phyloP scores from a whole-genome alignment of 2,797 vertebrate genomes.

The Pangasius djambal region DNA sequence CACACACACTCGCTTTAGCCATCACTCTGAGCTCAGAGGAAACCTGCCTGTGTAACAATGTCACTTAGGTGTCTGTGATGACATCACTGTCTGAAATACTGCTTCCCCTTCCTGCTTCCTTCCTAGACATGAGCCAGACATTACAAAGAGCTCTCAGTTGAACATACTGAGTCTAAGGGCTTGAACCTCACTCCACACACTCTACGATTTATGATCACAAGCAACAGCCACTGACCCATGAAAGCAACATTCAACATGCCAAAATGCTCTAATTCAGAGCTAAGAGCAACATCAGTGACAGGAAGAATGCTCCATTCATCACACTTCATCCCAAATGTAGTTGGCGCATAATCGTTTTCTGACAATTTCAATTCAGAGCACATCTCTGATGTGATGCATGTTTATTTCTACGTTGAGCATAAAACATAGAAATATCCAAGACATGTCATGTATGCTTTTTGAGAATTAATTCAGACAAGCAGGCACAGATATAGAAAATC shows the following conservation, averaged over 20 bases:
- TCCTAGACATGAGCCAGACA: conserved; percentile 18
- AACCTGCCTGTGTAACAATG: conserved; percentile 34
- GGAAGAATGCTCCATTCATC: conserved; percentile 9
- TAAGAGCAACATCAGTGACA: background rate
- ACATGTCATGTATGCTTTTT: conserved; percentile 13
- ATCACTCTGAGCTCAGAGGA: conserved; percentile 12
- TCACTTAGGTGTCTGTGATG: conserved; percentile 39
- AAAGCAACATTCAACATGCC: conserved; percentile 8
- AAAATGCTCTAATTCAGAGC: conserved; percentile 24
- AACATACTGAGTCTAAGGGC: background rate
- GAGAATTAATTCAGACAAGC: background rate
- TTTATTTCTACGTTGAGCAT: background rate
- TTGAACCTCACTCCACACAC: background rate
- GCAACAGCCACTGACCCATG: conserved; percentile 23
- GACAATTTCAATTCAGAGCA: conserved; percentile 19
- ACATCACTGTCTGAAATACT: conserved; percentile 50
- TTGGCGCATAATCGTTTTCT: conserved; percentile 11
- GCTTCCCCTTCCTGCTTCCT: conserved; percentile 51
- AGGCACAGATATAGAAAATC: conserved; percentile 20
- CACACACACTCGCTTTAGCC: conserved; percentile 19
- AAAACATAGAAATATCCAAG: background rate
- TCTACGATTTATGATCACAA: conserved; percentile 18
- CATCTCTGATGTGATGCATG: background rate
- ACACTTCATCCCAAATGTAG: background rate
- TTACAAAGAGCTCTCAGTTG: conserved; percentile 21